These are phyloP conservation scores for Pipistrellus kuhlii DNA, from an alignment of 2,797 vertebrate species.

Conservation along the genomic window DNA sequence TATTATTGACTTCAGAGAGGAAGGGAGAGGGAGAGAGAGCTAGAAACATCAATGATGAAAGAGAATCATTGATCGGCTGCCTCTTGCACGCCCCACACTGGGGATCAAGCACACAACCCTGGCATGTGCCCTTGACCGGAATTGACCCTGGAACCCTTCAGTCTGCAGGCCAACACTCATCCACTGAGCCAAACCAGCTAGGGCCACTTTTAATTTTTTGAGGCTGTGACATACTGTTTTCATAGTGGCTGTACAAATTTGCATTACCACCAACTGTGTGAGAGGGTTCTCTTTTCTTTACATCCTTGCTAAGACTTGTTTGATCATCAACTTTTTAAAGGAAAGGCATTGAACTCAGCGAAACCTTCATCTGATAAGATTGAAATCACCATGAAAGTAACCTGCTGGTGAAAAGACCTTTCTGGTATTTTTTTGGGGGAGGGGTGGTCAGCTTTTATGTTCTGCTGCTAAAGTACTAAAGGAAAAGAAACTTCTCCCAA, in stretches of 20 bases:
- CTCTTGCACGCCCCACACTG: too few relatives aligned
- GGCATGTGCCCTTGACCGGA: too few relatives aligned
- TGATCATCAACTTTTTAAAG: conserved; percentile 39
- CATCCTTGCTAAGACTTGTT: background rate
- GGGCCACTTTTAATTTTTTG: background rate
- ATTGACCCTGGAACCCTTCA: too few relatives aligned
- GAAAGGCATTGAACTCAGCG: background rate
- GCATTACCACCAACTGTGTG: background rate
- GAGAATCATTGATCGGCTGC: too few relatives aligned
- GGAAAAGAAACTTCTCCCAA: conserved; percentile 8
- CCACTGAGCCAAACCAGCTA: too few relatives aligned
- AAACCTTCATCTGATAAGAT: background rate
- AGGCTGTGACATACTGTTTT: background rate
- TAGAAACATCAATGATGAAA: too few relatives aligned
- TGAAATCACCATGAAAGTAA: conserved; percentile 21
- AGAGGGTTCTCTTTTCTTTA: background rate
- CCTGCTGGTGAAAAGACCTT: conserved; percentile 4
- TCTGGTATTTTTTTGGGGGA: background rate
- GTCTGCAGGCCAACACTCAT: too few relatives aligned
- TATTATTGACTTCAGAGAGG: too few relatives aligned
- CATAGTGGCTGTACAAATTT: background rate
- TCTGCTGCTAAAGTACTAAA: background rate
- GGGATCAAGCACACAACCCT: too few relatives aligned
- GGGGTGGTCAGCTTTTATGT: background rate
- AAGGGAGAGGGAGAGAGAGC: too few relatives aligned